Evolutionary conservation across 1,140 invertebrate species (phyloP), one percentile per base, ranked within the genome.

Genomic region (Laupala kohalensis): DNA sequence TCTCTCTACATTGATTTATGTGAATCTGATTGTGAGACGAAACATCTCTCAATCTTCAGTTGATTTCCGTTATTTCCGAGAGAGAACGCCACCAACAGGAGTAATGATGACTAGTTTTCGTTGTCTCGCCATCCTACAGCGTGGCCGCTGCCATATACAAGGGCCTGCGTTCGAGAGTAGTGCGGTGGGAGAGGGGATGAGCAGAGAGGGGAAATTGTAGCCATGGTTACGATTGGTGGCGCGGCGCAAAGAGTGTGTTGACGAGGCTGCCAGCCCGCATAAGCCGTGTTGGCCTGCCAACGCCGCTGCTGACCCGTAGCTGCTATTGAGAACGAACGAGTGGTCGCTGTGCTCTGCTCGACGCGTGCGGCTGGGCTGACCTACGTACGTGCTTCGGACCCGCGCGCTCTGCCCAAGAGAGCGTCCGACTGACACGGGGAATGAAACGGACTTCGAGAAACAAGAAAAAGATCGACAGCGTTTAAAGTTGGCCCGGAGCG

Each of bases 121-220:
- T 4, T 4, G 9, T 19, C 30, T 37, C 37, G 9, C 37, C 37
- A 9, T 19, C 4, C 37, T 0, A 4, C 37, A 9, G 37, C 37
- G 37, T 19, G 37, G 37, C 1, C 24, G 24, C 13, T 15, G 4
- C 1, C 24, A 66, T 66, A 66, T 25, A 66, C 9, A 6, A n/a
- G 65, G 65, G 65, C 65, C 65, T 27, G 24, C 26, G 65, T n/a
- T 13, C 65, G 65, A 66, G 65, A 27, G 65, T 66, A 66, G 65
- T n/a, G 24, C 13, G 65, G 24, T 6, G 65, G 65, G 23, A 27
- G 65, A 27, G 65, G 26, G 65, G 37, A 53, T 9, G 37, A 19
- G 37, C 37, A 19, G 9, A 2, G 37, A 19, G 37, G 37, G 19
- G 37, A 53, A 19, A 19, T 53, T 53, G 37, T 53, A 53, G 37